Conservation (phyloP, 2,888 invertebrate genomes). For the Galerucella calmariensis region DNA sequence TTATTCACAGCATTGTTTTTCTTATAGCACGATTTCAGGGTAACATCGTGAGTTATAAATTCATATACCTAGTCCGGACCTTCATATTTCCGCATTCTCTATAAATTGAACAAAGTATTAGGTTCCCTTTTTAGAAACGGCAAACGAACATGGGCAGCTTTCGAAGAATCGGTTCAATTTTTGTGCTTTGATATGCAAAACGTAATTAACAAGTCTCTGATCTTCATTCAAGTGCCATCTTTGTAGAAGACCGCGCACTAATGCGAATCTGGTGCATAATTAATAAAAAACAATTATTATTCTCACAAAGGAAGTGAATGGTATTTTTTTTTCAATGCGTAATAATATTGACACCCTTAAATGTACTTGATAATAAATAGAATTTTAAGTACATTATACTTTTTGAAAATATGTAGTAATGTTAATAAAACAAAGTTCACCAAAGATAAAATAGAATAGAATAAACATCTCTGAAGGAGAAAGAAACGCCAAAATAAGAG, state of each 20-base stretch:
- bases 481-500: too few species aligned
- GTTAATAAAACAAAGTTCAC: too few species aligned
- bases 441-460: too few species aligned
- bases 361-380: background rate
- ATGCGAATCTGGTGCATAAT: slow-evolving; percentile 42
- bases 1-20: too few species aligned
- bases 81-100: slow-evolving; percentile 46
- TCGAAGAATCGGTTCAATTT: slow-evolving; percentile 33
- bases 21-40: too few species aligned
- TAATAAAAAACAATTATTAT: slow-evolving; percentile 43
- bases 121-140: slow-evolving; percentile 42
- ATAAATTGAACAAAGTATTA: slow-evolving; percentile 57
- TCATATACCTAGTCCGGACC: background rate
- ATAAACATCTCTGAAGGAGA: too few species aligned
- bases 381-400: background rate
- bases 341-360: slow-evolving; percentile 8
- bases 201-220: slow-evolving; percentile 42
- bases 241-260: slow-evolving; percentile 32
- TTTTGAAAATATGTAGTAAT: background rate
- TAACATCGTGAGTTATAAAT: background rate
- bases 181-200: slow-evolving; percentile 44
- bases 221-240: slow-evolving; percentile 37
- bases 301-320: slow-evolving; percentile 24
- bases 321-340: slow-evolving; percentile 10
- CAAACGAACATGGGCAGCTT: slow-evolving; percentile 29